phyloP scores from a whole-genome alignment of 2,797 vertebrate species.

The Lophotriccus pileatus region DNA sequence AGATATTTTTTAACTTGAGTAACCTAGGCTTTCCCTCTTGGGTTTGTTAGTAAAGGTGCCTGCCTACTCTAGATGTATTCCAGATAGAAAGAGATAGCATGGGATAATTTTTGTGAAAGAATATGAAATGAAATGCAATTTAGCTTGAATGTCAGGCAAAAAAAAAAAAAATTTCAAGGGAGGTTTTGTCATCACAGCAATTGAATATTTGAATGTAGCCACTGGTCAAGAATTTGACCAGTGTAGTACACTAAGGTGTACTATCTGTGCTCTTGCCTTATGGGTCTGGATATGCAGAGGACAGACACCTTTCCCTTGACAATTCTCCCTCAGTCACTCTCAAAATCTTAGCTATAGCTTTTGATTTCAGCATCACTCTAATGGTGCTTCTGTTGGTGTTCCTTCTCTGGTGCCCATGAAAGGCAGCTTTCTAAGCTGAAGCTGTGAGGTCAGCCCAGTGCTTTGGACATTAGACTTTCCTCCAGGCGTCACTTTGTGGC shows the following conservation, averaged over 20 bases:
- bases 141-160: not conserved
- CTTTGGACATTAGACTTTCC: rapidly evolving
- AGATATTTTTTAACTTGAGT: not conserved
- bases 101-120: not conserved
- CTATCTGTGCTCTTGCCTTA: not conserved
- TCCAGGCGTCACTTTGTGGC: not conserved
- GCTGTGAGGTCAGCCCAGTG: rapidly evolving
- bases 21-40: not conserved
- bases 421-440: not conserved
- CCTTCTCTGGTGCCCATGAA: not conserved
- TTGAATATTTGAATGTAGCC: not conserved
- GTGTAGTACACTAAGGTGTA: too few relatives aligned
- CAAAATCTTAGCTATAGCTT: not conserved
- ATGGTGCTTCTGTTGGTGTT: not conserved
- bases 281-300: not conserved
- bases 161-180: not conserved
- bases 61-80: not conserved
- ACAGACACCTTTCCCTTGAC: not conserved
- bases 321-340: not conserved
- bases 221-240: not conserved
- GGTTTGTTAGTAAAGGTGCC: not conserved
- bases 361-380: not conserved
- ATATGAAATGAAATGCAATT: not conserved
- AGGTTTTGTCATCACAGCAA: not conserved
- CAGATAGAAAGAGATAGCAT: not conserved